phyloP scores from a whole-genome alignment of 2,797 vertebrate species.

The Mycteria americana region DNA sequence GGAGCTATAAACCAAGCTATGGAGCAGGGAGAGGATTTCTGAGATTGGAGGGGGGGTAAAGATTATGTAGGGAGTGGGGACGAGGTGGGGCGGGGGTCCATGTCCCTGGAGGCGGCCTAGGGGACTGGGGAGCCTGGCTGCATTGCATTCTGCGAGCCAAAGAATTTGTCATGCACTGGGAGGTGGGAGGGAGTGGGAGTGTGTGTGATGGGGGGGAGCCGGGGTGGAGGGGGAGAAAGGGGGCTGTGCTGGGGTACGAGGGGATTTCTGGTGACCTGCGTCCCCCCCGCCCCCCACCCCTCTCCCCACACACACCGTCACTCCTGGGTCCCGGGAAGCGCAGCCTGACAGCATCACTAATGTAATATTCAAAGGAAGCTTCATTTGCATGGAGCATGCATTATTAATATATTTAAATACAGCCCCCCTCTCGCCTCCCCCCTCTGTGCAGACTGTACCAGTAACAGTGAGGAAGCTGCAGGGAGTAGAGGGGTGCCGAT shows the following conservation, averaged over 20 bases:
- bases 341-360: constrained; percentile 37
- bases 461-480: constrained; percentile 36
- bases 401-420: constrained; percentile 66
- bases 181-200: background rate
- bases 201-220: background rate
- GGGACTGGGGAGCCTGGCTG: constrained; percentile 3
- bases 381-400: constrained; percentile 57
- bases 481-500: constrained; percentile 2
- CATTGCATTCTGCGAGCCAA: constrained; percentile 30
- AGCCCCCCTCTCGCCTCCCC: background rate
- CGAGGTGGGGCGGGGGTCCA: no score
- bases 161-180: background rate
- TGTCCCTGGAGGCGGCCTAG: background rate
- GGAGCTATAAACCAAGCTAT: background rate
- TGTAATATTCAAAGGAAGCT: constrained; percentile 37
- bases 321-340: constrained; percentile 14
- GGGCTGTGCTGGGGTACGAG: background rate
- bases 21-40: background rate
- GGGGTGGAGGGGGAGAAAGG: background rate
- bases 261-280: background rate
- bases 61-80: background rate
- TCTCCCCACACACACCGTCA: background rate
- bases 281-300: background rate
- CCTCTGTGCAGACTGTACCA: constrained; percentile 5
- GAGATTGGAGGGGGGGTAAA: background rate